A percentile compares a stretch with the other conserved stretches of the same genome.
phyloP scores from a whole-genome alignment of 2,888 invertebrate species.

The Syritta pipiens region DNA sequence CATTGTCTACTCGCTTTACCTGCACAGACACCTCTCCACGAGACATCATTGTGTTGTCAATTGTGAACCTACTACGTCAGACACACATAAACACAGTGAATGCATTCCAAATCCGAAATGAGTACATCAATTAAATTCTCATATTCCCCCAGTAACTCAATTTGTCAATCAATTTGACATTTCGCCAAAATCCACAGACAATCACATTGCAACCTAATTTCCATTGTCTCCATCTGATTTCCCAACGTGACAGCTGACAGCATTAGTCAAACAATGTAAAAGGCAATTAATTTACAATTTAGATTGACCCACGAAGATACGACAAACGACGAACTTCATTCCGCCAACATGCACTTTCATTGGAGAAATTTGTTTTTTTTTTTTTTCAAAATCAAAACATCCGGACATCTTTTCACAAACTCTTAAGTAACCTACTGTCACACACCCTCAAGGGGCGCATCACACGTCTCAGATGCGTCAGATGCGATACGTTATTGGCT shows the following conservation, averaged over 20 bases:
- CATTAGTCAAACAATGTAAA: slow-evolving; percentile 50
- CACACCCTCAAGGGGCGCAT: slow-evolving; percentile 18
- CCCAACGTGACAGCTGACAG: slow-evolving; percentile 50
- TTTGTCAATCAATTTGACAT: slow-evolving; percentile 65
- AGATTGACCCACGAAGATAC: slow-evolving; percentile 20
- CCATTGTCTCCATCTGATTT: slow-evolving; percentile 58
- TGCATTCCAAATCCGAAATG: slow-evolving; percentile 49
- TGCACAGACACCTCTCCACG: too few relatives aligned
- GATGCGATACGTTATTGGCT: not conserved
- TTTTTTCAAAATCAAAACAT: slow-evolving; percentile 4
- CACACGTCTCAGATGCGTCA: not conserved
- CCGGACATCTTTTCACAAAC: not conserved
- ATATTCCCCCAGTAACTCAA: slow-evolving; percentile 29
- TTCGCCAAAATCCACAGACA: slow-evolving; percentile 65
- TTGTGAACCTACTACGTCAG: too few relatives aligned
- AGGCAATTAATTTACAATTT: slow-evolving; percentile 60
- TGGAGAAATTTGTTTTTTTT: too few relatives aligned
- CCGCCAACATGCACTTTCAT: slow-evolving; percentile 18
- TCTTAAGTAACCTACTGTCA: slow-evolving; percentile 20
- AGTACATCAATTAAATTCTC: slow-evolving; percentile 46
- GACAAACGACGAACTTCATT: not conserved
- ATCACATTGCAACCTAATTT: slow-evolving; percentile 52
- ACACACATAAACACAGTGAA: slow-evolving; percentile 23
- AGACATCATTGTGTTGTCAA: too few relatives aligned
- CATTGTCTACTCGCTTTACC: too few relatives aligned